Base-by-base conservation (phyloP, 1,140 invertebrate genomes). In the Aphaenogaster ashmeadi region DNA sequence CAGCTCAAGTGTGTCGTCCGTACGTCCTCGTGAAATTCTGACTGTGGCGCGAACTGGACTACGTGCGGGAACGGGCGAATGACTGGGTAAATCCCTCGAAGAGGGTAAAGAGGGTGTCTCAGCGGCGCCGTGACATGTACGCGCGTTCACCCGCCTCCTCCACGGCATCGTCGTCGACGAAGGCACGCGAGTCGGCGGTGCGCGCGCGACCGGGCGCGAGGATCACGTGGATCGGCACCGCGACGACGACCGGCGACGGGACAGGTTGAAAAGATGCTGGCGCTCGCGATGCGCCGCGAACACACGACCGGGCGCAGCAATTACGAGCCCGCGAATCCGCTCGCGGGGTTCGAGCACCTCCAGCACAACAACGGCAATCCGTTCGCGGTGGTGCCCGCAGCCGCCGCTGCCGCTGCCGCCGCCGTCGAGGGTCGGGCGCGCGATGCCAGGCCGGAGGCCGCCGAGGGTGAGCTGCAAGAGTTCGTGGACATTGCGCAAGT, bases 281-380 rank as follows among this genome's bases (percentile, higher is more conserved):
- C 94, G 91, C 94, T 95, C 93, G 94, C 94, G 92, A 95, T 95
- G 94, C 94, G 94, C 93, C 94, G 94, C 93, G 94, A 95, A 95
- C 94, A 95, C 88, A 94, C 94, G 91, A 94, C 94, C 90, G 94
- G 94, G 93, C 94, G 94, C 90, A 92, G 90, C 91, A 93, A 94
- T 92, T 95, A 95, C 92, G 94, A 95, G 84, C 94, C 94, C 80
- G 87, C 93, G 72, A 94, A 94, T 91, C 91, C 94, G 83, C 93
- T 94, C 62, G 93, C 92, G 87, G 94, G 93, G 33, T 95, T 95
- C 90, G 94, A 95, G 21, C 94, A 95, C 88, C 89, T 95, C 54
- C 94, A 95, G 86, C 94, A 93, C 77, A 88, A 91, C 87, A 91
- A 41, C 54, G 94, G 94, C 86, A 92, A 94, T 36, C 94, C 95